Evolutionary conservation across 2,113 vertebrate genomes (phyloP).

Genomic region (Dromaius novaehollandiae): DNA sequence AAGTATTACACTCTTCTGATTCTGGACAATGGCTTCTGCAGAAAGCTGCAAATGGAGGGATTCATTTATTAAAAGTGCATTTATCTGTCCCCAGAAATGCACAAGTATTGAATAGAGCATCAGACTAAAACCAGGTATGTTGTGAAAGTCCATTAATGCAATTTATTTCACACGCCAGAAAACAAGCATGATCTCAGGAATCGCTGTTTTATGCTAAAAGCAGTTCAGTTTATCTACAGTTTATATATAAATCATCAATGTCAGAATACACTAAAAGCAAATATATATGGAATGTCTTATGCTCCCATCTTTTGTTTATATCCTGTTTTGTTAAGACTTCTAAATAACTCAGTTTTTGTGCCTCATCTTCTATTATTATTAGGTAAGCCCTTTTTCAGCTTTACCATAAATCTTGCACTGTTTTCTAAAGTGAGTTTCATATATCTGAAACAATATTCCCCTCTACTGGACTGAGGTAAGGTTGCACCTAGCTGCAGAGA

Average conservation of each 20-base stretch:
- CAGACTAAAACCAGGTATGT: not conserved
- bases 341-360: conserved; percentile 58
- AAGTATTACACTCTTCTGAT: conserved; percentile 41
- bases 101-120: not conserved
- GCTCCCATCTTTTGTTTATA: conserved; percentile 20
- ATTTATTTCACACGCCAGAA: not conserved
- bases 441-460: conserved; percentile 64
- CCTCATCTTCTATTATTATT: conserved; percentile 34
- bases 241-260: not conserved
- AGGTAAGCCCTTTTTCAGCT: conserved; percentile 47
- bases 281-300: conserved; percentile 9
- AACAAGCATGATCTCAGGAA: not conserved
- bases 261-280: conserved; percentile 11
- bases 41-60: conserved; percentile 64
- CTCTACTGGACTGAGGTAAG: conserved; percentile 65
- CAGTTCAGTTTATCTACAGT: not conserved
- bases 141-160: conserved; percentile 2
- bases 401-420: not conserved
- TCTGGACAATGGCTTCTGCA: conserved; percentile 40
- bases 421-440: not conserved
- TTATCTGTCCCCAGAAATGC: not conserved
- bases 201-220: not conserved
- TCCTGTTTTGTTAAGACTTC: conserved; percentile 56
- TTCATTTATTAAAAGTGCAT: not conserved
- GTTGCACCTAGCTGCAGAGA: conserved; percentile 16